Percentiles rank a stretch among this genome's conserved stretches.
Evolutionary conservation across 2,888 invertebrate genomes (phyloP).

Genomic region (Scotopteryx bipunctaria): DNA sequence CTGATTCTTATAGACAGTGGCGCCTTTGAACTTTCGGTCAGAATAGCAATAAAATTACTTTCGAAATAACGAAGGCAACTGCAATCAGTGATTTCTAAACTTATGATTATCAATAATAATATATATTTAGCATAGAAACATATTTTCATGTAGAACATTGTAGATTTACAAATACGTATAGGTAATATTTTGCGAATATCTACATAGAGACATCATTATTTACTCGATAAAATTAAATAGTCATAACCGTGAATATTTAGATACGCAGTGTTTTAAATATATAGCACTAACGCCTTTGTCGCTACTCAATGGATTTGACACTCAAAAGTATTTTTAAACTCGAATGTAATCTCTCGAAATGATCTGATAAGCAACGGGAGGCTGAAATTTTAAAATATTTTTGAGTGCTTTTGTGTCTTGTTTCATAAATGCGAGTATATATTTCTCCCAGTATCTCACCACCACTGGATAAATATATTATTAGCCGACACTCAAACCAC

Average conservation of each 20-base stretch:
- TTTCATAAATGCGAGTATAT: slow-evolving; percentile 13
- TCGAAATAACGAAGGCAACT: slow-evolving; percentile 10
- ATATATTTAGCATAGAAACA: slow-evolving; percentile 33
- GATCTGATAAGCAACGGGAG: slow-evolving; percentile 52
- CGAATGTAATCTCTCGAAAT: slow-evolving; percentile 47
- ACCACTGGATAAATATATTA: too few species aligned
- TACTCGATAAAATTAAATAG: slow-evolving; percentile 57
- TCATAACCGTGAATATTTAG: slow-evolving; percentile 53
- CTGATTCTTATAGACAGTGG: neutral
- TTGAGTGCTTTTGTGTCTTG: slow-evolving; percentile 41
- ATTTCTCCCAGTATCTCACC: too few species aligned
- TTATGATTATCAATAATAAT: slow-evolving; percentile 36
- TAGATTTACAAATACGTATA: slow-evolving; percentile 59
- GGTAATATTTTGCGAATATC: slow-evolving; percentile 79
- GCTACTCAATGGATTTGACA: slow-evolving; percentile 22
- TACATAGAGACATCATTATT: slow-evolving; percentile 78
- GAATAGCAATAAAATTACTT: slow-evolving; percentile 5
- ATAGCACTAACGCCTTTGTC: slow-evolving; percentile 29
- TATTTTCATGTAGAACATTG: slow-evolving; percentile 64
- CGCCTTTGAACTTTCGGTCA: neutral
- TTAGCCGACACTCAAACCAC: too few species aligned
- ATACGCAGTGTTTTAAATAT: slow-evolving; percentile 51
- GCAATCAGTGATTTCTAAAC: slow-evolving; percentile 31
- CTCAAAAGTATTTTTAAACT: slow-evolving; percentile 39
- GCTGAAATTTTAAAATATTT: slow-evolving; percentile 46